Conservation (phyloP, 2,113 vertebrate species). For the Macquaria australasica region DNA sequence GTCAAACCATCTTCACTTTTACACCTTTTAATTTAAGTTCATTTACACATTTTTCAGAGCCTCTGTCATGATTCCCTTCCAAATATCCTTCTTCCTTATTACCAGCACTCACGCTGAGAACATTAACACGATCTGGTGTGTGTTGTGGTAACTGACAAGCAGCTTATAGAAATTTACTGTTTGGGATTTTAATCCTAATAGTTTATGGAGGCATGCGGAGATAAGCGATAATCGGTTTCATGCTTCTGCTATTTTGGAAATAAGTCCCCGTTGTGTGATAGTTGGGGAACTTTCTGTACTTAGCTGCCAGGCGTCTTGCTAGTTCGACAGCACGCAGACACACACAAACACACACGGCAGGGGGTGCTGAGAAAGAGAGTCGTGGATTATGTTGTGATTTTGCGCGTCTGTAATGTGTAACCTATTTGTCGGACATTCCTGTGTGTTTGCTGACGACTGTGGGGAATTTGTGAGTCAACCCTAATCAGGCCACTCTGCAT, state of each 20-base stretch:
- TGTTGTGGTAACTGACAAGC: constrained; percentile 19
- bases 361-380: constrained; percentile 23
- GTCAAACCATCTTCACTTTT: neutral
- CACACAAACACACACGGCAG: constrained; percentile 32
- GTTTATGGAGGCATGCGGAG: constrained; percentile 19
- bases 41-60: neutral
- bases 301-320: constrained; percentile 8
- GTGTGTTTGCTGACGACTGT: constrained; percentile 67
- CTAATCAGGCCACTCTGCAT: constrained; percentile 79
- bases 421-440: constrained; percentile 79
- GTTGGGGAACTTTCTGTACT: constrained; percentile 29
- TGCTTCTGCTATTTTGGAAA: constrained; percentile 41
- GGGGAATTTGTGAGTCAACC: constrained; percentile 78
- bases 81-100: constrained; percentile 1
- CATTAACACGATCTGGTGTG: neutral
- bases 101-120: constrained; percentile 26
- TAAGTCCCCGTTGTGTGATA: neutral
- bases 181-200: constrained; percentile 28
- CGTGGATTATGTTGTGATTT: constrained; percentile 35
- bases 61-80: neutral
- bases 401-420: constrained; percentile 44
- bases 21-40: neutral
- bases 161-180: constrained; percentile 15
- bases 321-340: constrained; percentile 12
- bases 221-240: constrained; percentile 46